Conservation (phyloP, 2,888 invertebrate genomes). For the Latheticus oryzae region DNA sequence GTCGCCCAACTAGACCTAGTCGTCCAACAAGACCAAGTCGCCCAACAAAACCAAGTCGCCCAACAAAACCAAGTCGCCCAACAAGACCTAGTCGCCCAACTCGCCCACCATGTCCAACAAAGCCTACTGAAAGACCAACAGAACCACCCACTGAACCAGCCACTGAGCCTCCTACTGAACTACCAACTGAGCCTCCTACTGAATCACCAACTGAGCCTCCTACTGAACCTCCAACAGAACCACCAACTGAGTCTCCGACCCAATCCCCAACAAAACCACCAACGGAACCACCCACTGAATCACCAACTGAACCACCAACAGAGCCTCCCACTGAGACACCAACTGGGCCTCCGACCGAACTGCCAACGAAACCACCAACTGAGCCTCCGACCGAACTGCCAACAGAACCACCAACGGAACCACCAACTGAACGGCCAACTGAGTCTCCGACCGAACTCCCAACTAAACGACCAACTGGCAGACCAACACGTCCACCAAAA, state of each 20-base stretch:
- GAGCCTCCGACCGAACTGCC: constrained; percentile 27
- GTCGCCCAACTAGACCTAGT: constrained; percentile 6
- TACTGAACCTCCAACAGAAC: constrained; percentile 14
- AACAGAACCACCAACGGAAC: constrained; percentile 22
- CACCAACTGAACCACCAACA: no score
- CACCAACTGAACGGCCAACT: constrained; percentile 17
- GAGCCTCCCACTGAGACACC: no score
- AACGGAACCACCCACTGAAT: background rate
- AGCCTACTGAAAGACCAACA: background rate
- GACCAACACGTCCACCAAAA: constrained; percentile 3
- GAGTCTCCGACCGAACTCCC: constrained; percentile 9
- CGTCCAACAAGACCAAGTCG: constrained; percentile 8
- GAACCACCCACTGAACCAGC: background rate
- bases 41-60: constrained; percentile 7
- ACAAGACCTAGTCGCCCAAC: constrained; percentile 13
- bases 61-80: constrained; percentile 12
- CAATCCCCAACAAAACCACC: constrained; percentile 22
- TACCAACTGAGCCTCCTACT: constrained; percentile 33
- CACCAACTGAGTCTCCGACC: no score
- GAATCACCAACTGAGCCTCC: constrained; percentile 17
- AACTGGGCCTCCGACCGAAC: no score
- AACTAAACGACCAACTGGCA: background rate
- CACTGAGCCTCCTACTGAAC: constrained; percentile 17
- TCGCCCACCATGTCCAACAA: constrained; percentile 6
- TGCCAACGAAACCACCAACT: no score